A percentile compares a stretch with the other conserved stretches of the same genome.
Evolutionary conservation across 2,113 vertebrate species (phyloP).

Genomic region (Macrotus californicus): DNA sequence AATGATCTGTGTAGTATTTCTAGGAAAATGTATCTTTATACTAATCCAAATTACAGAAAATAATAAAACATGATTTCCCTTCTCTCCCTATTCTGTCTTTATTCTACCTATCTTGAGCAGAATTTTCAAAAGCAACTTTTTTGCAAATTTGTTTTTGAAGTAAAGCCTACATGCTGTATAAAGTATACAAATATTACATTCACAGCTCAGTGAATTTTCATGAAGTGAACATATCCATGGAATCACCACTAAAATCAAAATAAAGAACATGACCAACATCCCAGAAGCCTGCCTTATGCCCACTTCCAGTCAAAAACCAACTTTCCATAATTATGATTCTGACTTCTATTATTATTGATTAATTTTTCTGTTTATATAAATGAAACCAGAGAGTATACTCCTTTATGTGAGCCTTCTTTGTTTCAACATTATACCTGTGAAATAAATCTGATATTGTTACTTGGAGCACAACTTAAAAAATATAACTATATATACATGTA

Average conservation of each 20-base stretch:
- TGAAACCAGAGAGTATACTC: not conserved
- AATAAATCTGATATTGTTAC: not conserved
- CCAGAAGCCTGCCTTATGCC: not conserved
- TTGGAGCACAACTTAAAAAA: not conserved
- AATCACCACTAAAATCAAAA: not conserved
- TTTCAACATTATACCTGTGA: not conserved
- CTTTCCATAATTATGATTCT: not conserved
- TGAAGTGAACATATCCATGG: not conserved
- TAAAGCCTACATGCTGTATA: not conserved
- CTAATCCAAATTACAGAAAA: not conserved
- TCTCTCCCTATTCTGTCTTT: not conserved
- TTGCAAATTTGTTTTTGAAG: not conserved
- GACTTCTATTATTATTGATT: not conserved
- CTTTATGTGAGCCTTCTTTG: not conserved
- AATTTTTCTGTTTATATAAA: not conserved
- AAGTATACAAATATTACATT: not conserved
- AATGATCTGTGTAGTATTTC: not conserved
- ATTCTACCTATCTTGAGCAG: not conserved
- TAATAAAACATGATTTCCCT: not conserved
- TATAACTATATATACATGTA: not conserved
- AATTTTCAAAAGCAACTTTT: not conserved
- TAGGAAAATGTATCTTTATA: not conserved
- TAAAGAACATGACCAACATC: not conserved
- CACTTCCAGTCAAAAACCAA: not conserved
- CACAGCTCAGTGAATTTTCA: not conserved